phyloP scores from a whole-genome alignment of 2,797 vertebrate genomes.

The Siniperca undulata region DNA sequence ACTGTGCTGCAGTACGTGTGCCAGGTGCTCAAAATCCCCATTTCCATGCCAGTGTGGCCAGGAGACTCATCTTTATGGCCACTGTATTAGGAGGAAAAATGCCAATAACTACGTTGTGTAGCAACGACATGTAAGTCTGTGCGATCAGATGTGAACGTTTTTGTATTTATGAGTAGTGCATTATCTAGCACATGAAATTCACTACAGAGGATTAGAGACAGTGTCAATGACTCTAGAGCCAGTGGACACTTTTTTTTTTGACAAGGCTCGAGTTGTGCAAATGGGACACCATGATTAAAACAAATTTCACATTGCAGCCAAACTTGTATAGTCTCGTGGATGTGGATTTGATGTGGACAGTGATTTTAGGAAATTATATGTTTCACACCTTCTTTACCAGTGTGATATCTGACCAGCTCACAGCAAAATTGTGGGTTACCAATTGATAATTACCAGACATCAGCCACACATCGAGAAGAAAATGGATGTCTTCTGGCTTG shows the following conservation, averaged over 20 bases:
- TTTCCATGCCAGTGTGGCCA: not conserved
- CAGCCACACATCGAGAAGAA: conserved; percentile 20
- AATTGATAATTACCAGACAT: conserved; percentile 48
- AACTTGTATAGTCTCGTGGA: not conserved
- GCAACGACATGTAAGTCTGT: conserved; percentile 3
- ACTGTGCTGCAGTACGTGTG: not conserved
- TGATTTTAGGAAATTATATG: conserved; percentile 31
- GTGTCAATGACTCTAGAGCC: not conserved
- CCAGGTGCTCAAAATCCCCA: not conserved
- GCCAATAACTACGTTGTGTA: conserved; percentile 5
- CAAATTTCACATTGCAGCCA: not conserved
- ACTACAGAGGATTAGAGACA: not conserved
- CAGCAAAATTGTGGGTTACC: conserved; percentile 30
- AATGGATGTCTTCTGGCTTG: conserved; percentile 23
- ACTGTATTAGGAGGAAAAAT: not conserved
- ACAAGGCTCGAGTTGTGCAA: too few species aligned
- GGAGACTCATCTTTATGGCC: conserved; percentile 24
- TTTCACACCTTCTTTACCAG: conserved; percentile 1
- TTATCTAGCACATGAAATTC: conserved; percentile 2
- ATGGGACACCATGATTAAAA: not conserved
- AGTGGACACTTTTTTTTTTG: not conserved
- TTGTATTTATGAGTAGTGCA: not conserved
- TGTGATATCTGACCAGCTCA: conserved; percentile 24
- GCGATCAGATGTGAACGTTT: conserved; percentile 4
- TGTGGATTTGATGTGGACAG: conserved; percentile 14